Evolutionary conservation across 2,797 vertebrate species (phyloP).

Genomic region (Pitangus sulphuratus): DNA sequence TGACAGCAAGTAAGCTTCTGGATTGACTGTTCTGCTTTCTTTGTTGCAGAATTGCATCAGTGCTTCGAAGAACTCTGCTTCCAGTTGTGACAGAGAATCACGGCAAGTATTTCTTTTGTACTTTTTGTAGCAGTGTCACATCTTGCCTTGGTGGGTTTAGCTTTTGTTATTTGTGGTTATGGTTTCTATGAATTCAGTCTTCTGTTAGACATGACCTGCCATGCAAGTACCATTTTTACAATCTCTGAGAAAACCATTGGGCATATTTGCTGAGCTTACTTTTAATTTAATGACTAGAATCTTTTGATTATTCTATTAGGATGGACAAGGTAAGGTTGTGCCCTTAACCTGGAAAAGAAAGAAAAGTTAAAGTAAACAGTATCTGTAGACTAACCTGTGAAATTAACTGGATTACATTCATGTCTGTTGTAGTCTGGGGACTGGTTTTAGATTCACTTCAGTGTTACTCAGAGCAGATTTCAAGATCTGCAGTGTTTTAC

Average conservation of each 20-base stretch:
- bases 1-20: not conserved
- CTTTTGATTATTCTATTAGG: not conserved
- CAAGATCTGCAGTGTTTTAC: not conserved
- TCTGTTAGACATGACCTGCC: not conserved
- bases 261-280: not conserved
- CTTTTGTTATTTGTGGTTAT: not conserved
- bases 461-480: not conserved
- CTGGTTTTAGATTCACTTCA: not conserved
- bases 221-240: not conserved
- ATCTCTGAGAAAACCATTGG: not conserved
- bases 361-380: not conserved
- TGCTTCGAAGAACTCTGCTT: constrained; percentile 10
- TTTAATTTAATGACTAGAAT: not conserved
- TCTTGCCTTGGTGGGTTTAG: not conserved
- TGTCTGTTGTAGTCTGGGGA: not conserved
- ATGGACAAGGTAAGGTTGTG: not conserved
- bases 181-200: not conserved
- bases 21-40: not conserved
- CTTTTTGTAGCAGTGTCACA: not conserved
- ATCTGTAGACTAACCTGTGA: not conserved
- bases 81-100: constrained; percentile 53
- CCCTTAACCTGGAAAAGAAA: not conserved
- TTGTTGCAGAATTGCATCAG: constrained; percentile 59
- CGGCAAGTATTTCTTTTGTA: constrained; percentile 60
- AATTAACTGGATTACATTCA: not conserved